Evolutionary conservation across 2,113 vertebrate species (phyloP), one percentile per base, ranked within the genome.

Genomic region (Gallinago paraguaiae): DNA sequence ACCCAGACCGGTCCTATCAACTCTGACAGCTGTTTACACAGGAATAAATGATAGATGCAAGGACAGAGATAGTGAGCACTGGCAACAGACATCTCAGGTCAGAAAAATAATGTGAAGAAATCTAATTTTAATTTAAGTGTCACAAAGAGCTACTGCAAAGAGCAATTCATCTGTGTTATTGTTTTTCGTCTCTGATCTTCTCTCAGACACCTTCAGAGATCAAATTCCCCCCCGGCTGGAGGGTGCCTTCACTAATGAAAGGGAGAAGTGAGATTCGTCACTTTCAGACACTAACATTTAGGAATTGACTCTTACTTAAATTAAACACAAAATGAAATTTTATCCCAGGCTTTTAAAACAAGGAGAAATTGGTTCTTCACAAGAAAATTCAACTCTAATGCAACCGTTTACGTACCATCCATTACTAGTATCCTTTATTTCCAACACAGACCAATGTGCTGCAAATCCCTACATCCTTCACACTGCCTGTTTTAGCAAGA

Each of bases 11-110:
- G 33, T 53, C 33, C 48, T 72, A 90, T 92, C 69, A 92, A 43
- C 41, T 50, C 24, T 24, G 77, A 86, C 56, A 94, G 69, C 43
- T 95, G 80, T 92, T 96, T 86, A 92, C 46, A 84, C 7, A 89
- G 65, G n/a, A 87, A 88, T 69, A 89, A 88, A 64, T 1, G 14
- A 72, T 2, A 69, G 46, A 46, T 46, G 46, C 46, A 46, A 46
- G 46, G 50, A 53, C 3, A 78, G 53, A 75, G 57, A 71, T 75
- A 85, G 20, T 6, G 22, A 64, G 63, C 12, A 35, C 54, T 25
- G 9, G 27, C n/a, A 87, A 82, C 7, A 46, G 33, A 68, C 68
- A 65, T 51, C 12, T 37, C 28, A 13, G n/a, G 30, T 51, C 65
- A 75, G 43, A 90, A 88, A 88, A 80, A 6, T 23, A 59, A 22